A percentile compares a stretch with the other conserved stretches of the same genome.
Conservation (phyloP, 2,888 invertebrate species). For the Priocnemis perturbator region DNA sequence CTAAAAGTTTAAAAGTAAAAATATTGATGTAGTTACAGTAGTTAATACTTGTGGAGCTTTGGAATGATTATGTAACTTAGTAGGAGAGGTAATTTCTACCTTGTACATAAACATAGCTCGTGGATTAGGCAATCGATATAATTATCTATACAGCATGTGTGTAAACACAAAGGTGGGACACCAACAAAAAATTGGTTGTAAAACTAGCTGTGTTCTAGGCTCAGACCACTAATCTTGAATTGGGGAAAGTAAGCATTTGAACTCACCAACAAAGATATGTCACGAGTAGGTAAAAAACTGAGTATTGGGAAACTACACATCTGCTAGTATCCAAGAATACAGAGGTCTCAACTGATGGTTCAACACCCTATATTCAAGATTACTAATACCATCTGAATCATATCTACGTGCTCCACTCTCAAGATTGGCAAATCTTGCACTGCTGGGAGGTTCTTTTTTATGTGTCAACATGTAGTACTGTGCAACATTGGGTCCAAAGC, state of each 20-base stretch:
- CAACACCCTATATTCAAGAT: conserved; percentile 70
- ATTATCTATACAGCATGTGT: no score
- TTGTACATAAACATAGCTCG: no score
- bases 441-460: conserved; percentile 78
- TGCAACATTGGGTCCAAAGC: conserved; percentile 83
- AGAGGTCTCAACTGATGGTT: conserved; percentile 69
- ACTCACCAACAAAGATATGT: conserved; percentile 1
- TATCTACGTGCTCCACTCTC: conserved; percentile 67
- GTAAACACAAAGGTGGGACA: no score
- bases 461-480: conserved; percentile 83
- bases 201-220: no score
- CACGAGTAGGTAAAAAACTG: conserved; percentile 1
- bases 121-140: no score
- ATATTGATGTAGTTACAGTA: no score
- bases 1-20: no score
- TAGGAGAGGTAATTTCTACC: no score
- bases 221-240: no score
- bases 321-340: conserved; percentile 72
- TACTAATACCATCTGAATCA: conserved; percentile 71
- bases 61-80: no score
- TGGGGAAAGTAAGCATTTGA: not conserved
- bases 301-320: conserved; percentile 54
- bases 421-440: conserved; percentile 66
- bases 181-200: no score
- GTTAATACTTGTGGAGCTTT: no score